phyloP scores from a whole-genome alignment of 1,140 invertebrate species.

The Drosophila lacertosa region DNA sequence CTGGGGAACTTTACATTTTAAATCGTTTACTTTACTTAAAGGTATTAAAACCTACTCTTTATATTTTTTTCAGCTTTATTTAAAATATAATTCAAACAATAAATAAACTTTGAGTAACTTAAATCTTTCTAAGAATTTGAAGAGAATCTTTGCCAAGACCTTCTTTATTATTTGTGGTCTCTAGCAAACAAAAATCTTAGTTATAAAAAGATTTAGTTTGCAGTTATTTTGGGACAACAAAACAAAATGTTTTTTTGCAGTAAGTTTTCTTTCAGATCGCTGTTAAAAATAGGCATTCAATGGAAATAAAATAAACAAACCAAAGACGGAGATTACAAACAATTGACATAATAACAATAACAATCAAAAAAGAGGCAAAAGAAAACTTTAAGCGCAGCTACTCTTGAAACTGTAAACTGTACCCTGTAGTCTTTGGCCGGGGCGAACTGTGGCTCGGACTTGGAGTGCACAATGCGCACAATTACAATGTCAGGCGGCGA shows the following conservation, averaged over 20 bases:
- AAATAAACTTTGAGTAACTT: no score
- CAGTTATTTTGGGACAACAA: not conserved
- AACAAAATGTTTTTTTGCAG: not conserved
- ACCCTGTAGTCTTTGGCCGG: slow-evolving; percentile 1
- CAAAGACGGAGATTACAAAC: slow-evolving; percentile 60
- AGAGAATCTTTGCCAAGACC: no score
- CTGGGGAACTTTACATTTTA: no score
- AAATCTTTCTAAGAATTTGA: no score
- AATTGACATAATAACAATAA: slow-evolving; percentile 74
- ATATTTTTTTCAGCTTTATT: no score
- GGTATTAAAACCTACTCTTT: no score
- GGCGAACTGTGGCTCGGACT: no score
- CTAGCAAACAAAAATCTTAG: no score
- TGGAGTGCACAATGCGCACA: slow-evolving; percentile 44
- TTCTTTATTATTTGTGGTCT: no score
- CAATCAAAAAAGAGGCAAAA: slow-evolving; percentile 44
- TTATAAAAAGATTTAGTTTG: no score
- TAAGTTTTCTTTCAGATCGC: not conserved
- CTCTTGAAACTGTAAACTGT: not conserved
- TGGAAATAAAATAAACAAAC: slow-evolving; percentile 16
- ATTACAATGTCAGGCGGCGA: slow-evolving; percentile 70
- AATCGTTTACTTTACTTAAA: no score
- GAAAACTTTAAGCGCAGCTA: slow-evolving; percentile 48
- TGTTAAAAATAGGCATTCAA: slow-evolving; percentile 14
- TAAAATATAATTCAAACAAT: no score